These are phyloP conservation scores for Bellardia bayeri DNA, from an alignment of 2,888 invertebrate genomes.

Conservation along the genomic window DNA sequence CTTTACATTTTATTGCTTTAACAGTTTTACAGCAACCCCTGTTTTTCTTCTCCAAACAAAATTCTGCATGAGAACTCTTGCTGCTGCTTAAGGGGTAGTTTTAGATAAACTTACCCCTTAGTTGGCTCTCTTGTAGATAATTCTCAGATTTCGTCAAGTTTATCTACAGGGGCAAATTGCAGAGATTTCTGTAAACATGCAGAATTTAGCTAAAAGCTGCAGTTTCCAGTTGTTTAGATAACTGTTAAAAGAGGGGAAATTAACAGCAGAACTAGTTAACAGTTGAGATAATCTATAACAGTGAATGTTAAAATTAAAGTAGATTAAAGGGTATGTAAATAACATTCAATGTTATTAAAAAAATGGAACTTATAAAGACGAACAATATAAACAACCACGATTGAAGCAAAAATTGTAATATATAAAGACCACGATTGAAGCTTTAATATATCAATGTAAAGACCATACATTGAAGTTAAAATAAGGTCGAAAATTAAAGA, in stretches of 20 bases:
- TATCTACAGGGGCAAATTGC: conserved; percentile 37
- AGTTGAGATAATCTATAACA: neutral
- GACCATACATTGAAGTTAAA: no score
- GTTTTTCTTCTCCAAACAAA: neutral
- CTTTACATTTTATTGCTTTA: conserved; percentile 27
- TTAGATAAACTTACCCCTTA: conserved; percentile 28
- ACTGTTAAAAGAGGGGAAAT: neutral
- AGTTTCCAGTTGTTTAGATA: conserved; percentile 15
- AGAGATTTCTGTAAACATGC: conserved; percentile 15
- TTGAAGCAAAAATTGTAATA: no score
- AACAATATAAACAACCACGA: no score
- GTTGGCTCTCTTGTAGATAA: neutral
- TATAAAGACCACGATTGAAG: no score
- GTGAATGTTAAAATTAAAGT: neutral
- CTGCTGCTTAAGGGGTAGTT: conserved; percentile 24
- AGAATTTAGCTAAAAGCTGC: neutral
- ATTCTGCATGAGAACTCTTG: neutral
- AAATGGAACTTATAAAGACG: no score
- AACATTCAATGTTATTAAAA: neutral
- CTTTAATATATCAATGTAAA: no score
- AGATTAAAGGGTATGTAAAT: neutral
- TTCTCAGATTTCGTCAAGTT: conserved; percentile 56
- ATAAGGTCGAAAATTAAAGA: no score
- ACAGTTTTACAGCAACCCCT: neutral
- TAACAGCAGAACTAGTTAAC: neutral